Conservation (phyloP, 2,888 invertebrate species). For the Fragum whitleyi region DNA sequence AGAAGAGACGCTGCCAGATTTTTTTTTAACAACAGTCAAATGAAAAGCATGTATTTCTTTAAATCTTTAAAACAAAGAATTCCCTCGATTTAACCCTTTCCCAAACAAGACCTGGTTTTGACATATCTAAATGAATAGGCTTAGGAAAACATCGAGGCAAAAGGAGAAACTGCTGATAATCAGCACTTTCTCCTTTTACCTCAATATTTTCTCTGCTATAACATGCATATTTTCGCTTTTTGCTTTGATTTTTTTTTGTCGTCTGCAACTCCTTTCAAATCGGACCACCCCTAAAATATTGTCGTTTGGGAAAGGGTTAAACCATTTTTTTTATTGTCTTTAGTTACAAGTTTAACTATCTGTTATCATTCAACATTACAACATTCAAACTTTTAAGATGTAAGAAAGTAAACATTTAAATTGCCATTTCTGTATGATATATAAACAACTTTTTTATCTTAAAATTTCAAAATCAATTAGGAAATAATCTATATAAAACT, state of each 20-base stretch:
- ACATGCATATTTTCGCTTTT: too few species aligned
- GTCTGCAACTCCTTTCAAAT: background rate
- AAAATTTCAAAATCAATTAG: too few species aligned
- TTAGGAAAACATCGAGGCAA: background rate
- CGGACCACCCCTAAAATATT: background rate
- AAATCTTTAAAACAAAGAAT: too few species aligned
- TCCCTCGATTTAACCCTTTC: background rate
- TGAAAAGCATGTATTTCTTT: too few species aligned
- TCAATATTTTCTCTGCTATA: constrained; percentile 2
- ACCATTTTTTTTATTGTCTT: background rate
- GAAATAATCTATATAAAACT: too few species aligned
- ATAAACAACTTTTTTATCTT: too few species aligned
- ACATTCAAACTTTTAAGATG: background rate
- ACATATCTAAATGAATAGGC: background rate
- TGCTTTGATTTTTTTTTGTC: background rate
- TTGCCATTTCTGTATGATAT: background rate
- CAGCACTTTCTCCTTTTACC: background rate
- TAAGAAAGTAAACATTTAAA: background rate
- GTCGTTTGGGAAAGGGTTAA: background rate
- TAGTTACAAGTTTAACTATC: too few species aligned
- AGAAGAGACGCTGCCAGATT: too few species aligned
- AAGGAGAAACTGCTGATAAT: background rate
- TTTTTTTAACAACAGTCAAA: too few species aligned
- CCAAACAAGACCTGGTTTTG: background rate
- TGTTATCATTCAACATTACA: background rate